Evolutionary conservation across 2,113 vertebrate species (phyloP).

Genomic region (Aleadryas rufinucha): DNA sequence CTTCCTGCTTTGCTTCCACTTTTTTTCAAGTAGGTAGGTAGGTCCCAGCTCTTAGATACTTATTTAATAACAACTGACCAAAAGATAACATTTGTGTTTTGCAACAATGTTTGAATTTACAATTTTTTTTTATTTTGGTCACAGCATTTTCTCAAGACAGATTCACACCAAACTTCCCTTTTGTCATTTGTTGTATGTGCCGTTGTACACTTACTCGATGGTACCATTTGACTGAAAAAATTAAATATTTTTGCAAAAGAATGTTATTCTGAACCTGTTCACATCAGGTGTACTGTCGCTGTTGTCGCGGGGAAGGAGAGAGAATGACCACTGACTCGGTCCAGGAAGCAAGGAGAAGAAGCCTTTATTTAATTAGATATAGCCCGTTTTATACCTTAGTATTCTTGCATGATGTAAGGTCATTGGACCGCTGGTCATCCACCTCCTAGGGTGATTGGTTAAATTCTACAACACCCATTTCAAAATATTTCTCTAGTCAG

Average conservation of each 20-base stretch:
- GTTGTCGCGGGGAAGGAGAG: no score
- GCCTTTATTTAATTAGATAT: no score
- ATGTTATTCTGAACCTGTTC: not conserved
- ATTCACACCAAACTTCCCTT: fast-evolving
- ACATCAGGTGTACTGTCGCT: fast-evolving
- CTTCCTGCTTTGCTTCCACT: not conserved
- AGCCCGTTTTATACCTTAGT: no score
- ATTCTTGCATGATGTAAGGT: no score
- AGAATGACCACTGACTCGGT: no score
- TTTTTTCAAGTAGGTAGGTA: not conserved
- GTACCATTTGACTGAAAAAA: not conserved
- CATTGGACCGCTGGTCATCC: no score
- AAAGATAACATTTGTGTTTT: not conserved
- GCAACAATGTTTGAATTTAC: not conserved
- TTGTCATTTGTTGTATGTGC: fast-evolving
- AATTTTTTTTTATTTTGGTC: not conserved
- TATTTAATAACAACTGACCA: not conserved
- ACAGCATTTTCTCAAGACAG: not conserved
- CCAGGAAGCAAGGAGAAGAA: no score
- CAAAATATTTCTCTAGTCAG: no score
- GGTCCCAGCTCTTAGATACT: not conserved
- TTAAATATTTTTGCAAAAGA: not conserved
- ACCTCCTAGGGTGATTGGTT: no score
- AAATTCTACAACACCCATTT: no score
- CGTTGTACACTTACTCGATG: fast-evolving